These are phyloP conservation scores for Neogale vison DNA, from an alignment of 2,113 vertebrate genomes.

Conservation along the genomic window DNA sequence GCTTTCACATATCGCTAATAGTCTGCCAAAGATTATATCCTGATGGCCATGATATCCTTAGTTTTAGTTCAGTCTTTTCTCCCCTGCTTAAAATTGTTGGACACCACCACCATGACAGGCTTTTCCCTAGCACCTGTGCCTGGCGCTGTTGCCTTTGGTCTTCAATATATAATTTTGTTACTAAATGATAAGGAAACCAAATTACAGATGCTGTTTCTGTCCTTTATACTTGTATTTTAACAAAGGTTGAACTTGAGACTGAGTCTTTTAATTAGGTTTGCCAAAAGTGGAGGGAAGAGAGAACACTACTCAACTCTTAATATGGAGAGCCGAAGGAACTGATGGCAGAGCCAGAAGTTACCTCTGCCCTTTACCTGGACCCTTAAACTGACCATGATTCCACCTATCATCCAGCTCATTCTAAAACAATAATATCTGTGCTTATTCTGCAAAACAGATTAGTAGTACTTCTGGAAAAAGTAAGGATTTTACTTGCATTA, in stretches of 20 bases:
- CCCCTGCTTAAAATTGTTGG: constrained; percentile 17
- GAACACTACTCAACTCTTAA: background rate
- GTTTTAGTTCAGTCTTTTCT: constrained; percentile 59
- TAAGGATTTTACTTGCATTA: background rate
- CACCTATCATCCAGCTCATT: background rate
- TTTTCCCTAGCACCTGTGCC: background rate
- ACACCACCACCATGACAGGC: background rate
- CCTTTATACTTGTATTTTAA: constrained; percentile 48
- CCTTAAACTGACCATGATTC: background rate
- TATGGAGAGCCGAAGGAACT: background rate
- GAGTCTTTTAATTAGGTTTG: background rate
- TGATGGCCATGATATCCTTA: constrained; percentile 20
- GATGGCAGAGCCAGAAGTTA: background rate
- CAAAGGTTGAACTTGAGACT: constrained; percentile 36
- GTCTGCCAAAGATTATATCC: constrained; percentile 3
- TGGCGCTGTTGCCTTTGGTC: background rate
- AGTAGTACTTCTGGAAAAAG: constrained; percentile 25
- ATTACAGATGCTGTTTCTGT: background rate
- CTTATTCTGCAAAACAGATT: constrained; percentile 1
- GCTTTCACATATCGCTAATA: background rate
- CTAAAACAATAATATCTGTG: background rate
- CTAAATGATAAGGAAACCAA: constrained; percentile 38
- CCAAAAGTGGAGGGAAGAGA: background rate
- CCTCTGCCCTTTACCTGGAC: background rate
- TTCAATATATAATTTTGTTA: constrained; percentile 40